phyloP scores from a whole-genome alignment of 2,113 vertebrate genomes.

The Equus przewalskii region DNA sequence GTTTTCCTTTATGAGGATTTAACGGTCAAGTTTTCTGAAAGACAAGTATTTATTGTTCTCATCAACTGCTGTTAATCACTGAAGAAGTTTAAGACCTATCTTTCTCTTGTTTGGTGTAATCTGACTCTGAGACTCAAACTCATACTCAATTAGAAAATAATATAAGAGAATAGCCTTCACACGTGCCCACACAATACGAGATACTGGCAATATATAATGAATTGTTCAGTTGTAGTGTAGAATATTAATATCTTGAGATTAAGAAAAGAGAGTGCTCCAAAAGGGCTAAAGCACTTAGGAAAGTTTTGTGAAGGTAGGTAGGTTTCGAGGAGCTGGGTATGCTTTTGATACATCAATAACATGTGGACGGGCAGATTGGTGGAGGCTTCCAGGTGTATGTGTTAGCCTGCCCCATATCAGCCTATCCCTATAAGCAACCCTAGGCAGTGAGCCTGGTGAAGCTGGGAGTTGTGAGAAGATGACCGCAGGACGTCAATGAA shows the following conservation, averaged over 20 bases:
- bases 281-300: background rate
- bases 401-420: background rate
- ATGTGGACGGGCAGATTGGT: background rate
- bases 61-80: background rate
- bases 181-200: background rate
- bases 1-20: constrained; percentile 24
- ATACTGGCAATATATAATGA: background rate
- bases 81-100: background rate
- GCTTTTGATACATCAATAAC: background rate
- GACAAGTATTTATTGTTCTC: background rate
- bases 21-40: background rate
- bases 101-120: background rate
- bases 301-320: background rate
- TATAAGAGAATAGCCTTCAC: background rate
- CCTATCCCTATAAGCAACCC: background rate
- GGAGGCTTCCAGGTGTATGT: background rate
- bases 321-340: background rate
- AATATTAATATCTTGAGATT: background rate
- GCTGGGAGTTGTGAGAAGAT: background rate
- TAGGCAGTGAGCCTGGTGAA: background rate
- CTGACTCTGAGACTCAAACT: background rate
- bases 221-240: background rate
- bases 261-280: background rate
- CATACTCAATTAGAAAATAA: background rate
- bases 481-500: background rate